Conservation (phyloP, 92 coral and sea anemone species). For the Phenganax stokvisi region DNA sequence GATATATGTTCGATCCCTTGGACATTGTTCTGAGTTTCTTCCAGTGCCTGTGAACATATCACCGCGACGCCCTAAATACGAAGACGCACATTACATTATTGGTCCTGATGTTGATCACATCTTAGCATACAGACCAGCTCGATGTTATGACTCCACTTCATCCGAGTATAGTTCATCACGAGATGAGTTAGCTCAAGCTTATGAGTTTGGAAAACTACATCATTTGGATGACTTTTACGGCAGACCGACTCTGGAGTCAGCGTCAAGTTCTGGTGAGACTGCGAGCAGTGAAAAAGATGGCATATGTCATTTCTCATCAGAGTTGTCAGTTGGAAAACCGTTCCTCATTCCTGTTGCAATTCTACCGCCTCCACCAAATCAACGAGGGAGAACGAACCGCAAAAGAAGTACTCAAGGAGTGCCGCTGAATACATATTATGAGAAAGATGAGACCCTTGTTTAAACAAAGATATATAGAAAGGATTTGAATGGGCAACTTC, state of each 20-base stretch:
- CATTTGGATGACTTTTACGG: conserved; percentile 92
- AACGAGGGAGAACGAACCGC: conserved; percentile 36
- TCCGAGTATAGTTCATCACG: conserved; percentile 99
- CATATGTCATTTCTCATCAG: conserved; percentile 81
- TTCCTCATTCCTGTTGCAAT: conserved; percentile 39
- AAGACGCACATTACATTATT: conserved; percentile 32
- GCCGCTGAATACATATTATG: conserved; percentile 35
- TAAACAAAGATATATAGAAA: neutral
- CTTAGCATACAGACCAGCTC: conserved; percentile 63
- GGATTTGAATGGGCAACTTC: too few relatives aligned
- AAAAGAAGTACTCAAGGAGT: conserved; percentile 17
- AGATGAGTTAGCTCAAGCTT: conserved; percentile 88
- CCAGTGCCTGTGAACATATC: conserved; percentile 22
- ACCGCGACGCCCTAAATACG: conserved; percentile 36
- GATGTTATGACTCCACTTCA: conserved; percentile 95
- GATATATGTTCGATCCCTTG: conserved; percentile 21
- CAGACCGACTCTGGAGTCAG: conserved; percentile 92
- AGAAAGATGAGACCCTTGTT: conserved; percentile 40
- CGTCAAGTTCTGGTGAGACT: conserved; percentile 87
- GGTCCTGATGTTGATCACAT: conserved; percentile 55
- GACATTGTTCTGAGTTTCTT: conserved; percentile 8
- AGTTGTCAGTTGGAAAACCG: conserved; percentile 32
- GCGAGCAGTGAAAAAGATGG: conserved; percentile 97
- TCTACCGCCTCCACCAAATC: conserved; percentile 38
- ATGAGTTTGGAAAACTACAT: conserved; percentile 91